Conservation (phyloP, 2,888 invertebrate species). For the Periphyllus acericola region DNA sequence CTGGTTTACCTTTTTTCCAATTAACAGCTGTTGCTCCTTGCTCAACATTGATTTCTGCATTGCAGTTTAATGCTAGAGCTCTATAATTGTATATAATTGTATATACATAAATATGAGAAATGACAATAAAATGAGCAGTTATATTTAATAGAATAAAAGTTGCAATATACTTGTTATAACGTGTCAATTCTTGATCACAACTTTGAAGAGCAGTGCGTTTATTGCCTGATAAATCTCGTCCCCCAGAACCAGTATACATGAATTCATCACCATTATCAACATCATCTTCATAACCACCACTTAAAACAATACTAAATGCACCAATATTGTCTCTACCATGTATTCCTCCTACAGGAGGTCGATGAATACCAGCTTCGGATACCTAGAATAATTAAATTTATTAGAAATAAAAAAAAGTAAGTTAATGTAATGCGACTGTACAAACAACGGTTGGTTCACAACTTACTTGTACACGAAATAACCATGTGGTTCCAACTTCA, state of each 20-base stretch:
- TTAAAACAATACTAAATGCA: conserved; percentile 81
- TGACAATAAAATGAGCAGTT: background rate
- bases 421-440: too few species aligned
- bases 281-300: conserved; percentile 87
- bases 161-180: conserved; percentile 76
- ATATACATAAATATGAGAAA: too few species aligned
- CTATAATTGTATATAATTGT: conserved; percentile 68
- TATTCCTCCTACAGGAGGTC: conserved; percentile 85
- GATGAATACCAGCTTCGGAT: conserved; percentile 83
- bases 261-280: conserved; percentile 83
- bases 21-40: conserved; percentile 76
- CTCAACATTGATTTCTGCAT: conserved; percentile 73
- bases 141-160: background rate
- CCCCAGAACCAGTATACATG: conserved; percentile 85
- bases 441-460: too few species aligned
- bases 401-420: too few species aligned
- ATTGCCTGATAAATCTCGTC: conserved; percentile 83
- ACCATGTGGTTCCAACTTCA: conserved; percentile 85
- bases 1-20: conserved; percentile 81
- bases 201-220: conserved; percentile 83
- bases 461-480: conserved; percentile 77
- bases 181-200: conserved; percentile 79
- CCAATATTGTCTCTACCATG: conserved; percentile 82
- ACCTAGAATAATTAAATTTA: conserved; percentile 68
- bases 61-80: conserved; percentile 82